Base-by-base conservation (phyloP, 2,888 invertebrate genomes). In the Leucophora obtusa region DNA sequence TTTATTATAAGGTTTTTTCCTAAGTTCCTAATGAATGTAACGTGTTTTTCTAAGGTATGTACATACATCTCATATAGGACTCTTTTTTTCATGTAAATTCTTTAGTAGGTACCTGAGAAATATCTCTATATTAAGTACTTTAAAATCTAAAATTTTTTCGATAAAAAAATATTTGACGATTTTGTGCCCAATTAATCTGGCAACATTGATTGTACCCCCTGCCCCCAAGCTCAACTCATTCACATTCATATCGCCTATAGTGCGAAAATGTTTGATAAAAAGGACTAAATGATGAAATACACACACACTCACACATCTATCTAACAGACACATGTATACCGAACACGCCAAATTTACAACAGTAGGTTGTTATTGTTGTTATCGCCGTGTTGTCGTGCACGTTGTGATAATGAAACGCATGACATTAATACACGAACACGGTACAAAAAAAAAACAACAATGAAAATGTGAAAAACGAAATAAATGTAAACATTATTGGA, bases 361-460 rank as follows among this genome's bases (percentile, higher is more conserved):
- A 58, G 51, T 43, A 15, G 50, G 59, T 21, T 50, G 51, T 65
- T 53, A 15, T 65, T 18, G 18, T 38, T 11, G 43, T 47, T 24
- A 17, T 51, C 24, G 72, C 33, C 33, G 54, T 50, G 60, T 65
- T 15, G 59, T 24, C 63, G 33, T 38, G 47, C 80, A 76, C 76
- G 80, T 80, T 72, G 76, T 72, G 74, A 66, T 71, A 80, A 68
- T 72, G 72, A 68, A 80, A 75, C 50, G 58, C 76, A 69, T 72
- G 72, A 58, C 54, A 68, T 56, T 58, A 38, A 63, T 53, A 51
- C 58, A 51, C 59, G 21, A 76, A 68, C 62, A 18, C 14, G 28
- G 4, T 28, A 28, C 2, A 24, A 28, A 65, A 70, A 50, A 62
- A 47, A 10, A 38, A 33, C 15, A 58, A 47, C 28, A 59, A 54